Evolutionary conservation across 2,888 invertebrate species (phyloP).

Genomic region (Nyleta sp.): DNA sequence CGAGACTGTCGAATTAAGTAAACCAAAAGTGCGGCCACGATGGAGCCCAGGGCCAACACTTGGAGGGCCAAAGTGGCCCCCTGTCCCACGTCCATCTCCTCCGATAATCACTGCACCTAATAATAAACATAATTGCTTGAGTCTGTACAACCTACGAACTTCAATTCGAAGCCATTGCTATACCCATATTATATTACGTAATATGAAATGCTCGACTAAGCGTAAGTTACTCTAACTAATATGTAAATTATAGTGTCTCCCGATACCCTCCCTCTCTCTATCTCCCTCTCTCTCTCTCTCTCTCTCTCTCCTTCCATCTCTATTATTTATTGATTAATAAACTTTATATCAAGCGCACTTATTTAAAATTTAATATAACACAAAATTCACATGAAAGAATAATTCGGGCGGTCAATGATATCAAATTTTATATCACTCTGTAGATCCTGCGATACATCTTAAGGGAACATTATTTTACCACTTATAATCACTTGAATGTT

Average conservation of each 20-base stretch:
- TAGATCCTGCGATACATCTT: too few species aligned
- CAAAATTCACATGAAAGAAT: too few species aligned
- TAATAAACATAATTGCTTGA: conserved; percentile 23
- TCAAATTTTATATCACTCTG: too few species aligned
- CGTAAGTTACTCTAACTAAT: conserved; percentile 31
- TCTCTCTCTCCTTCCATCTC: not conserved
- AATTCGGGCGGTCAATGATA: too few species aligned
- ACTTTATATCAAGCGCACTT: too few species aligned
- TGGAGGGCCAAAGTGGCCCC: conserved; percentile 91
- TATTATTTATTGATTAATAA: too few species aligned
- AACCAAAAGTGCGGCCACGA: conserved; percentile 91
- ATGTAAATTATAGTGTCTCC: conserved; percentile 35
- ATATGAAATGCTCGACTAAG: conserved; percentile 38
- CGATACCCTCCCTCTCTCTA: not conserved
- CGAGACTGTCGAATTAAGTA: conserved; percentile 91
- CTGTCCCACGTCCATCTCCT: conserved; percentile 90
- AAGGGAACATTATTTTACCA: too few species aligned
- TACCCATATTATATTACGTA: conserved; percentile 22
- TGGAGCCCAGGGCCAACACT: conserved; percentile 91
- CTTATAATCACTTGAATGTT: too few species aligned
- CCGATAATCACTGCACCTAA: conserved; percentile 32
- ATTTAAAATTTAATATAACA: too few species aligned
- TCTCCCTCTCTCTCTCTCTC: not conserved
- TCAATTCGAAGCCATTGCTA: conserved; percentile 6
- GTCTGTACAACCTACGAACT: not conserved